These are phyloP conservation scores for Pycnonotus jocosus DNA, from an alignment of 2,113 vertebrate species.

Conservation along the genomic window DNA sequence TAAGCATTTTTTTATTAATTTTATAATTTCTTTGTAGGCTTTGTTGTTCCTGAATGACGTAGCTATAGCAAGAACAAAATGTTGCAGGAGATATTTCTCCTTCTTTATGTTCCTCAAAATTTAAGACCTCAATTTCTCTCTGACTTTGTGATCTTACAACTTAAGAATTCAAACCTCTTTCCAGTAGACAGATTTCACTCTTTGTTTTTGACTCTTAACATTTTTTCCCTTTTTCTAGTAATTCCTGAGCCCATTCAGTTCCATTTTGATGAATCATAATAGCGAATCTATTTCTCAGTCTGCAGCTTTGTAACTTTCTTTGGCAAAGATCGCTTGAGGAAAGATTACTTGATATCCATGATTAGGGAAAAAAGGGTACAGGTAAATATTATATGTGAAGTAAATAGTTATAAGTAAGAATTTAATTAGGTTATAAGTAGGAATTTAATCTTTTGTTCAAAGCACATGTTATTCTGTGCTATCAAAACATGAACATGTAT, in stretches of 20 bases:
- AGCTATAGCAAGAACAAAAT: neutral
- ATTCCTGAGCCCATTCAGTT: neutral
- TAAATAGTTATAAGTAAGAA: neutral
- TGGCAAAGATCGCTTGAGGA: neutral
- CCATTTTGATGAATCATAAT: neutral
- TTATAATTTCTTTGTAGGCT: neutral
- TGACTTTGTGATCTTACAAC: neutral
- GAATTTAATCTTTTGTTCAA: neutral
- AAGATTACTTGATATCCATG: neutral
- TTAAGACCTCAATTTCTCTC: neutral
- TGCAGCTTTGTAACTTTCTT: neutral
- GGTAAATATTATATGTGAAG: neutral
- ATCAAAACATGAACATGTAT: neutral
- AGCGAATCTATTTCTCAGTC: neutral
- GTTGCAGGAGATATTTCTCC: neutral
- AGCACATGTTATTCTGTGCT: neutral
- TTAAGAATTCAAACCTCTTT: neutral
- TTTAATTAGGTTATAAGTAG: neutral
- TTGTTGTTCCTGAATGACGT: neutral
- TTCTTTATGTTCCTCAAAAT: neutral
- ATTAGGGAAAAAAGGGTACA: neutral
- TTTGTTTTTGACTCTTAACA: neutral
- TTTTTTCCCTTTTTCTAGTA: neutral
- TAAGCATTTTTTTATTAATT: neutral
- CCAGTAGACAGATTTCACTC: neutral